A percentile compares a stretch with the other conserved stretches of the same genome.
phyloP scores from a whole-genome alignment of 2,113 vertebrate species.

The Crotalus horridus region DNA sequence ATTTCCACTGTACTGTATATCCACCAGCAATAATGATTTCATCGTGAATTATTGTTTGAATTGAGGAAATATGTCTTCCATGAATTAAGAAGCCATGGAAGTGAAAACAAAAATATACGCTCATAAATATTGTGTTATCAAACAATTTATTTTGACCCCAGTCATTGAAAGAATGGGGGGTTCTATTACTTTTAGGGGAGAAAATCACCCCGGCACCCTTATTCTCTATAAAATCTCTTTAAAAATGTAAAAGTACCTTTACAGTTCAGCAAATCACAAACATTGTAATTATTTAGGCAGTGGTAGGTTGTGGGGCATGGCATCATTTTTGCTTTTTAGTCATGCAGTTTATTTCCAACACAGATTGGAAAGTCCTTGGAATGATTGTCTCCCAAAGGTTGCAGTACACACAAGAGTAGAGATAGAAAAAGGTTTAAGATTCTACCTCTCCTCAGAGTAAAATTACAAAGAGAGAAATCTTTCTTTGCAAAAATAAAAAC shows the following conservation, averaged over 20 bases:
- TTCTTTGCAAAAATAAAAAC: slow-evolving; percentile 24
- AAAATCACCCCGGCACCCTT: neutral
- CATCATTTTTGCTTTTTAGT: neutral
- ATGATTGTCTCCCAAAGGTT: neutral
- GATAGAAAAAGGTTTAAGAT: neutral
- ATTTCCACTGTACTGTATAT: neutral
- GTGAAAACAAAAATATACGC: neutral
- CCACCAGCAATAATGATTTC: neutral
- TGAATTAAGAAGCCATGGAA: neutral
- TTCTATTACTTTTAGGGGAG: no score
- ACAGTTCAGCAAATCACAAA: neutral
- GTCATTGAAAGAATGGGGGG: neutral
- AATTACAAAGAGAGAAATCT: slow-evolving; percentile 14
- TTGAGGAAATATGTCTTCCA: neutral
- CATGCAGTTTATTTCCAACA: neutral
- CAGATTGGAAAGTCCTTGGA: neutral
- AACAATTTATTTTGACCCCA: neutral
- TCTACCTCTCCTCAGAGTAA: slow-evolving; percentile 2
- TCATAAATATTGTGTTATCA: neutral
- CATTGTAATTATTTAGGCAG: neutral
- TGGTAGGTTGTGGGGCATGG: neutral
- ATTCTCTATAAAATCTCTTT: neutral
- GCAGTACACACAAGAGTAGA: neutral
- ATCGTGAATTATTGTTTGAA: neutral
- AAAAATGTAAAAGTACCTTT: neutral